Percentiles rank a stretch among this genome's conserved stretches.
These are phyloP conservation scores for Apeltes quadracus DNA, from an alignment of 2,113 vertebrate genomes.

Conservation along the genomic window DNA sequence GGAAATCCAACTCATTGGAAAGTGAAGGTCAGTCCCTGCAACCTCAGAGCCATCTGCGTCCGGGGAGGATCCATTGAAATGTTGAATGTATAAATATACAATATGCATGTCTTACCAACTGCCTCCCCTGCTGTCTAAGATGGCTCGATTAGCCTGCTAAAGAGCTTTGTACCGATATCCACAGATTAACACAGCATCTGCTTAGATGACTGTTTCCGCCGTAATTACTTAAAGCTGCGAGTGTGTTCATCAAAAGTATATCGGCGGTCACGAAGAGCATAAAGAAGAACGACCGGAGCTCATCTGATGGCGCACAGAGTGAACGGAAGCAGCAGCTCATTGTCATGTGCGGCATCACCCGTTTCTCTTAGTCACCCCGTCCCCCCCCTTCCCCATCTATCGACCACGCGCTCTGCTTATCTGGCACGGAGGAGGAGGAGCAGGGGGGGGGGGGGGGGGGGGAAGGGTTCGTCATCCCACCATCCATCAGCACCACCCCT, in stretches of 20 bases:
- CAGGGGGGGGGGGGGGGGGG: constrained; percentile 33
- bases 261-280: constrained; percentile 14
- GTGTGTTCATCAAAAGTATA: constrained; percentile 18
- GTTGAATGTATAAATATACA: neutral
- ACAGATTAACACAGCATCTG: constrained; percentile 47
- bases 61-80: constrained; percentile 6
- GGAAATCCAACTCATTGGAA: constrained; percentile 47
- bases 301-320: constrained; percentile 1
- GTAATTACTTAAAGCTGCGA: constrained; percentile 22
- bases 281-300: constrained; percentile 23
- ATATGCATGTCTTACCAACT: constrained; percentile 23
- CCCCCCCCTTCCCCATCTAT: constrained; percentile 14
- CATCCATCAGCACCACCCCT: constrained; percentile 37
- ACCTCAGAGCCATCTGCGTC: constrained; percentile 32
- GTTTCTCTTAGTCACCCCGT: constrained; percentile 14
- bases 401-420: constrained; percentile 25
- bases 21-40: constrained; percentile 58
- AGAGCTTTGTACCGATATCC: constrained; percentile 43
- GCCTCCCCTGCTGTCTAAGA: constrained; percentile 32
- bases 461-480: constrained; percentile 40
- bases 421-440: constrained; percentile 21
- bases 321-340: constrained; percentile 31
- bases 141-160: constrained; percentile 31
- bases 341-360: constrained; percentile 31
- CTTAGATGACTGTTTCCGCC: constrained; percentile 22